Conservation (phyloP, 2,888 invertebrate genomes). For the Gastrophysa polygoni region DNA sequence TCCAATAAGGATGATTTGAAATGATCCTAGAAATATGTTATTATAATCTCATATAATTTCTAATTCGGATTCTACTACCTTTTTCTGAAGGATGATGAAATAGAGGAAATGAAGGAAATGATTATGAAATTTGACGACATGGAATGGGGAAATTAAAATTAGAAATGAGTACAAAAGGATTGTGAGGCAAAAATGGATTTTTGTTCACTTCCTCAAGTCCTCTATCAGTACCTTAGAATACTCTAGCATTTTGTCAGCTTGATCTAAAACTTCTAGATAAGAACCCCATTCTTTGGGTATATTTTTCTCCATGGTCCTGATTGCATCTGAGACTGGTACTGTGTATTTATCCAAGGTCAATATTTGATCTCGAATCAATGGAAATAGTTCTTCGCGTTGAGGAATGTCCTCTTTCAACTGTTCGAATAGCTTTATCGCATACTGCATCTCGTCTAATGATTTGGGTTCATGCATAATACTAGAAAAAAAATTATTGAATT, state of each 20-base stretch:
- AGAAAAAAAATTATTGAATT: conserved; percentile 43
- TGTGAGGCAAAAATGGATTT: background rate
- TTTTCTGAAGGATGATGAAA: background rate
- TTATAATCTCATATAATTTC: background rate
- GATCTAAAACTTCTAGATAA: conserved; percentile 72
- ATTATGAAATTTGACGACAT: background rate
- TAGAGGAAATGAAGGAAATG: background rate
- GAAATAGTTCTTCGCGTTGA: conserved; percentile 72
- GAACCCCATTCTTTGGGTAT: conserved; percentile 71
- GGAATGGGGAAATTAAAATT: background rate
- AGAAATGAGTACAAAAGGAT: no score
- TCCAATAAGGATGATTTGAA: conserved; percentile 74
- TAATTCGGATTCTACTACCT: background rate
- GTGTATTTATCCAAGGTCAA: conserved; percentile 75
- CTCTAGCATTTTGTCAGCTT: conserved; percentile 76
- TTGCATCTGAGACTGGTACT: conserved; percentile 69
- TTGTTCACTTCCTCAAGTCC: conserved; percentile 19
- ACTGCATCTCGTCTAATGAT: conserved; percentile 74
- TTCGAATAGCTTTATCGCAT: conserved; percentile 71
- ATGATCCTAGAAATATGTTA: conserved; percentile 60
- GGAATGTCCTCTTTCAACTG: conserved; percentile 69
- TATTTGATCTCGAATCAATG: conserved; percentile 77
- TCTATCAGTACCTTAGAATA: conserved; percentile 65
- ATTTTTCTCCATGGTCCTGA: conserved; percentile 63
- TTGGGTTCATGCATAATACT: conserved; percentile 71